Evolutionary conservation across 1,140 invertebrate species (phyloP), one percentile per base, ranked within the genome.

Genomic region (Stratiolaelaps scimitus): DNA sequence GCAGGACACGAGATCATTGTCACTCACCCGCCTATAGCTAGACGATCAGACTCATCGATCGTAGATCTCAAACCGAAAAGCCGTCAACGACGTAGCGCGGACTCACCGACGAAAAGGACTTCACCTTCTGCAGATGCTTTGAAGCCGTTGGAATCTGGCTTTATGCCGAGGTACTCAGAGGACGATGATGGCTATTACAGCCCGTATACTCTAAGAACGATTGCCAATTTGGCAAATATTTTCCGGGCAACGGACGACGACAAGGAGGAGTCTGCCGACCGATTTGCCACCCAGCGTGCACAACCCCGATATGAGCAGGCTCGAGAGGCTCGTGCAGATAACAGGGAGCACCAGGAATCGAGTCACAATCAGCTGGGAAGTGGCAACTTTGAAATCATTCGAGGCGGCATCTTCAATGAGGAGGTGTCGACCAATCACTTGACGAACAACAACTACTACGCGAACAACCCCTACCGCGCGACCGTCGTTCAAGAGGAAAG

Each of bases 321-420:
- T 5, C 53, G 53, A 2, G 53, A 60, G 26, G 15, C 53, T 23
- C 53, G 53, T 34, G 26, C 53, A 13, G 53, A 60, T 34, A 60
- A 17, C 15, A 13, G 20, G 5, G 26, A 29, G 13, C 26, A 26
- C 2, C 26, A 60, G 15, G 13, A 19, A 23, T 15, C 26, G 15
- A 28, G 7, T 15, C 53, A 60, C 53, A 26, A 23, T 10, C 53
- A 60, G 23, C 46, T 72, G 29, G 71, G 71, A 29, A 71, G 70
- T 65, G 71, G 71, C 13, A 72, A 72, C 65, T 72, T 72, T 26
- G 71, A 72, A 64, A 66, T 72, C 1, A 71, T 72, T 20, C 64
- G 70, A 17, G 71, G 71, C 17, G 71, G 71, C n/a, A 56, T 72
- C n/a, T 70, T 69, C 40, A 47, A 65, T 19, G 45, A 47, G 0